Evolutionary conservation across 2,888 invertebrate species (phyloP), one percentile per base, ranked within the genome.

Genomic region (Ophion slaviceki): DNA sequence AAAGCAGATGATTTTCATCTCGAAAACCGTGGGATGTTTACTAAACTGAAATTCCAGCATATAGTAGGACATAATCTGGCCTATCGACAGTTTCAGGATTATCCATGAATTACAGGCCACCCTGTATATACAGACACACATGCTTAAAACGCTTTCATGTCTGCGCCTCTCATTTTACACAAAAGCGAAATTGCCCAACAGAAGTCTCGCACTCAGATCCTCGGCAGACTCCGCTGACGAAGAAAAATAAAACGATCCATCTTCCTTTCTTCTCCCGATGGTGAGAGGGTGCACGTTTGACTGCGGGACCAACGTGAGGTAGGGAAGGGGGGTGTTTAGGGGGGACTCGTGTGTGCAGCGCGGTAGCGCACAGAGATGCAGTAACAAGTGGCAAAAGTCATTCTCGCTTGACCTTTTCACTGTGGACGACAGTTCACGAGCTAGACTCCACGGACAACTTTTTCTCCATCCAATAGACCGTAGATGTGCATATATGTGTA

Each of bases 371-470:
- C 40, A 32, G 68, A 59, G 74, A 80, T 76, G 79, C 79, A 68
- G 80, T 67, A 76, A 76, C 77, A 68, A 68, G 77, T 77, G 72
- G 86, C 86, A 86, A 86, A 86, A 86, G 86, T 68, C 85, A 80
- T 82, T 86, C 80, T 80, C 80, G 83, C 68, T 57, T 86, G 86
- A 86, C 86, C 86, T 86, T 86, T 86, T 61, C 77, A 61, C 62
- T 68, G 68, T 71, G 53, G 68, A 70, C 84, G 80, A 79, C 82
- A 64, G 81, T 72, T 82, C 82, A 71, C 40, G 82, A 72, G 79
- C 68, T 70, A 72, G 67, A 82, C 70, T 76, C 71, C 68, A 77
- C 74, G 68, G 74, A 72, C 80, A 85, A 80, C 66, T 82, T 72
- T 80, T 77, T 76, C 64, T 64, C 8, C n/a, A 24, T 45, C 28